A percentile compares a stretch with the other conserved stretches of the same genome.
These are phyloP conservation scores for Anniella stebbinsi DNA, from an alignment of 2,797 vertebrate genomes.

Conservation along the genomic window DNA sequence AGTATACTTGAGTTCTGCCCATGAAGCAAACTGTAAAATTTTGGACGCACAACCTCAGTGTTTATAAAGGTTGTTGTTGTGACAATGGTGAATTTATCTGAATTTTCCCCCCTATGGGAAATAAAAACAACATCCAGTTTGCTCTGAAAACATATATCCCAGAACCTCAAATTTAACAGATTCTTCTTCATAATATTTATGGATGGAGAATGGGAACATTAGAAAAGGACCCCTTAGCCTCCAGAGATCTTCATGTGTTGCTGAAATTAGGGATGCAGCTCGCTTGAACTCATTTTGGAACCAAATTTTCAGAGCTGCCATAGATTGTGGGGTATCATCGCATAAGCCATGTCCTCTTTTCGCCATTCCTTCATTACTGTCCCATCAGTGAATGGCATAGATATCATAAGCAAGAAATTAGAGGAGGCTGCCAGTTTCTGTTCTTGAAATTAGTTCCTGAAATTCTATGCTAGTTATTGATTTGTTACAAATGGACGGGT, in stretches of 20 bases:
- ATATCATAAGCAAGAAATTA: constrained; percentile 1
- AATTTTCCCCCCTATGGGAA: not conserved
- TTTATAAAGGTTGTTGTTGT: not conserved
- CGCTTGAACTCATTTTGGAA: not conserved
- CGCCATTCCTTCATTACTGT: not conserved
- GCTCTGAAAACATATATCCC: not conserved
- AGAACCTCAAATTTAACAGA: not conserved
- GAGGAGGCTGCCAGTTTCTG: not conserved
- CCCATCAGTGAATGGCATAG: not conserved
- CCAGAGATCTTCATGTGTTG: not conserved
- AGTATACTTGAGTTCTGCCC: not conserved
- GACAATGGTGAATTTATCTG: not conserved
- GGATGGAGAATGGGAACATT: not conserved
- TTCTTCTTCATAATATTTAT: not conserved
- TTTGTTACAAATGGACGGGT: constrained; percentile 37
- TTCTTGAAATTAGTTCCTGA: constrained; percentile 10
- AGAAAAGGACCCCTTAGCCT: not conserved
- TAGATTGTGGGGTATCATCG: not conserved
- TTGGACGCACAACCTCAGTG: not conserved
- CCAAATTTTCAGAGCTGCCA: not conserved
- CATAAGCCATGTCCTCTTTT: not conserved
- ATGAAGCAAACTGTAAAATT: not conserved
- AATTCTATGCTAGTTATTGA: constrained; percentile 25
- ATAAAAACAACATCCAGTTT: not conserved
- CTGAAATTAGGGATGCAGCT: not conserved